Conservation (phyloP, 1,140 invertebrate species). For the Maconellicoccus hirsutus region DNA sequence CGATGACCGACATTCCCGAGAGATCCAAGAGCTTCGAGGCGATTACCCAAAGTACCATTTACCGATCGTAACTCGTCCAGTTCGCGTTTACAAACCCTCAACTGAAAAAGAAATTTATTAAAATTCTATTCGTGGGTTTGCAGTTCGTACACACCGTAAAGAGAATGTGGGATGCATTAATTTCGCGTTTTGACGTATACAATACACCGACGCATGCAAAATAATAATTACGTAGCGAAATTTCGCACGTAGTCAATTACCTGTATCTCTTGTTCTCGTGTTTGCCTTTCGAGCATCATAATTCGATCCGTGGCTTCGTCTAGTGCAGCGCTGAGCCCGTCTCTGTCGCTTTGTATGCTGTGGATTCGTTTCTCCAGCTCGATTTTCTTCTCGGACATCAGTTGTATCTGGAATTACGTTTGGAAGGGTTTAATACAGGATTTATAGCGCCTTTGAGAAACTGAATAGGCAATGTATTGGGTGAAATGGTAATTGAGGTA, state of each 20-base stretch:
- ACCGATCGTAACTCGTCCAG: conserved; percentile 49
- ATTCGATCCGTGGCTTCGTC: conserved; percentile 85
- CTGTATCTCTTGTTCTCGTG: conserved; percentile 61
- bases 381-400: conserved; percentile 69
- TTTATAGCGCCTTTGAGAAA: neutral
- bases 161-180: too few species aligned
- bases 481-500: neutral
- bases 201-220: too few species aligned
- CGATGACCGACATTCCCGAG: conserved; percentile 34
- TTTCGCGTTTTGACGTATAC: too few species aligned
- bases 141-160: neutral
- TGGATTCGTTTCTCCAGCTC: conserved; percentile 71
- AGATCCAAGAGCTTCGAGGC: conserved; percentile 36
- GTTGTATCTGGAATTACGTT: conserved; percentile 52
- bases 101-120: conserved; percentile 30
- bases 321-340: conserved; percentile 58
- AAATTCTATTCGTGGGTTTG: neutral
- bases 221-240: too few species aligned
- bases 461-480: neutral
- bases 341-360: conserved; percentile 59
- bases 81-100: conserved; percentile 41
- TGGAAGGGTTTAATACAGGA: neutral
- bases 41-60: conserved; percentile 37
- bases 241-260: conserved; percentile 23
- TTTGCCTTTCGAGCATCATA: conserved; percentile 65